A percentile compares a stretch with the other conserved stretches of the same genome.
Conservation (phyloP, 2,888 invertebrate species). For the Toxonevra muliebris region DNA sequence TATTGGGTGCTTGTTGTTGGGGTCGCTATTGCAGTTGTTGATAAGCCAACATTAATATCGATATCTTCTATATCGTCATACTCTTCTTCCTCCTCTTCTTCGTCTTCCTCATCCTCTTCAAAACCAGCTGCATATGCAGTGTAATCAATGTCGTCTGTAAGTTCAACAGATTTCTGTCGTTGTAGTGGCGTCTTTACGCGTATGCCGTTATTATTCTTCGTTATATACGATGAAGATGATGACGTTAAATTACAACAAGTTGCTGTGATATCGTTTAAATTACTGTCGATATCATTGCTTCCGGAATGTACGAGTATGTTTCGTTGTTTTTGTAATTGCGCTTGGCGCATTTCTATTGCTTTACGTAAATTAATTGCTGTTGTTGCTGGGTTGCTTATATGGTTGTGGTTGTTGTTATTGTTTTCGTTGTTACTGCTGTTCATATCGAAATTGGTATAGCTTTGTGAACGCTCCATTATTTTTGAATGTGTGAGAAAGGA, state of each 20-base stretch:
- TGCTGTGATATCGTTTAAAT: slow-evolving; percentile 15
- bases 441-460: slow-evolving; percentile 16
- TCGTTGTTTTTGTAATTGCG: slow-evolving; percentile 25
- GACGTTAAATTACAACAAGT: neutral
- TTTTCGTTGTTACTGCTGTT: slow-evolving; percentile 13
- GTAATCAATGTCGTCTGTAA: slow-evolving; percentile 45
- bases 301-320: slow-evolving; percentile 8
- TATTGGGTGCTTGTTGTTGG: neutral
- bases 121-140: slow-evolving; percentile 50
- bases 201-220: slow-evolving; percentile 21
- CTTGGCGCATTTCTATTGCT: slow-evolving; percentile 20
- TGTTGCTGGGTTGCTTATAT: neutral
- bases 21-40: slow-evolving; percentile 26
- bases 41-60: slow-evolving; percentile 34
- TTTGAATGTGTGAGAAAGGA: neutral
- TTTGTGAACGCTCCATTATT: slow-evolving; percentile 34
- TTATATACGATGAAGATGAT: neutral
- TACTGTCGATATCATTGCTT: slow-evolving; percentile 3
- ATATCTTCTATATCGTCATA: slow-evolving; percentile 4
- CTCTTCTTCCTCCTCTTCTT: slow-evolving; percentile 29
- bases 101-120: slow-evolving; percentile 50
- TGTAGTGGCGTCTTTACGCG: slow-evolving; percentile 49
- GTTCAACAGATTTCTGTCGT: slow-evolving; percentile 47
- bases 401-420: slow-evolving; percentile 19
- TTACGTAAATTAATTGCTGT: slow-evolving; percentile 20